Conservation (phyloP, 2,113 vertebrate genomes). For the Bostrychus sinensis region DNA sequence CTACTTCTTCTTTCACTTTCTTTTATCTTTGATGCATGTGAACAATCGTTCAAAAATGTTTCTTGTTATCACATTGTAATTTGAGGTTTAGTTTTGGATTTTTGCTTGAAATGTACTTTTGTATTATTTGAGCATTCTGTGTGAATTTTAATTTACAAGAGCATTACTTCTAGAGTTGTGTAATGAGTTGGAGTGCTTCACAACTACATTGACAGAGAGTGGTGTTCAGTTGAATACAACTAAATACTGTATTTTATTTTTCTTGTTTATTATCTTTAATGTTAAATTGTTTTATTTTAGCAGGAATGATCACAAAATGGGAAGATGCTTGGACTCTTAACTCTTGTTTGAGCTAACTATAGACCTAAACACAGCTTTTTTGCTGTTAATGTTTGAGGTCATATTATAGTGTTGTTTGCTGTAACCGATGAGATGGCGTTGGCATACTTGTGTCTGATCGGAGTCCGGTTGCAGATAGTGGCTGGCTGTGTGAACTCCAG, state of each 20-base stretch:
- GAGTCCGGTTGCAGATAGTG: constrained; percentile 58
- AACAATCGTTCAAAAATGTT: background rate
- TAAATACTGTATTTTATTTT: background rate
- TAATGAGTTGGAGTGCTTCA: constrained; percentile 19
- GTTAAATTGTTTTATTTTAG: too few relatives aligned
- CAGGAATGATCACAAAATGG: too few relatives aligned
- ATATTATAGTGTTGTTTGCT: constrained; percentile 27
- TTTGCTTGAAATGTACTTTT: background rate
- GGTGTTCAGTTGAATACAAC: constrained; percentile 16
- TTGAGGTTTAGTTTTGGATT: background rate
- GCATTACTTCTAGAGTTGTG: constrained; percentile 7
- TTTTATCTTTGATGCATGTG: constrained; percentile 8
- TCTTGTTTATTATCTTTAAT: too few relatives aligned
- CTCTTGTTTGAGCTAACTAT: too few relatives aligned
- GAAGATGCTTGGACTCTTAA: too few relatives aligned
- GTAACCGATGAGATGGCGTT: constrained; percentile 26
- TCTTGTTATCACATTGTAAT: constrained; percentile 6
- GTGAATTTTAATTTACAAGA: constrained; percentile 22
- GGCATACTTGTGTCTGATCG: constrained; percentile 45
- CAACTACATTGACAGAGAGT: constrained; percentile 37
- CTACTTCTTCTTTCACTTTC: background rate
- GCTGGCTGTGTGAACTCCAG: constrained; percentile 68
- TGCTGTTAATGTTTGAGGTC: constrained; percentile 12
- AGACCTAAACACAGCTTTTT: too few relatives aligned
- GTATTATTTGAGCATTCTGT: background rate